Percentiles rank a stretch among this genome's conserved stretches.
Conservation (phyloP, 35 echinoderm and acorn worm genomes). For the Heliocidaris erythrogramma region DNA sequence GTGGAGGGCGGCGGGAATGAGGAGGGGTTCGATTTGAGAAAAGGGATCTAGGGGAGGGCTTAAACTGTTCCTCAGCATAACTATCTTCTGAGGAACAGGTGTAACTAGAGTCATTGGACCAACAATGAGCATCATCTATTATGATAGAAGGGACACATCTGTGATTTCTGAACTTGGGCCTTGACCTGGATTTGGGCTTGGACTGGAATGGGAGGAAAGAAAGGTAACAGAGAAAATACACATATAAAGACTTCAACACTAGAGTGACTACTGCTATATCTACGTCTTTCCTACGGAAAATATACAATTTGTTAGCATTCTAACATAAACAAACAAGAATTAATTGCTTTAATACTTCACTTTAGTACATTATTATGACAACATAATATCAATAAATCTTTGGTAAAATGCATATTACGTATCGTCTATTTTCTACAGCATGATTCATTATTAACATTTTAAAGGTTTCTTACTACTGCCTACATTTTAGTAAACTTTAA, state of each 20-base stretch:
- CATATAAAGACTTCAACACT: background rate
- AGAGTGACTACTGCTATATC: constrained; percentile 4
- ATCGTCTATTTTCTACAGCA: too few species aligned
- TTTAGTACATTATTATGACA: background rate
- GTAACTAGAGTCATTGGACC: constrained; percentile 2
- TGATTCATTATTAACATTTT: too few species aligned
- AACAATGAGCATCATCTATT: constrained; percentile 33
- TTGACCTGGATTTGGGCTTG: constrained; percentile 20
- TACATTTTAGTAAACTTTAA: too few species aligned
- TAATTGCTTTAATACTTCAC: background rate
- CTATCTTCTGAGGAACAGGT: constrained; percentile 2
- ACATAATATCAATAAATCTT: background rate
- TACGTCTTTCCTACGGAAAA: background rate
- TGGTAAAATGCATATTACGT: too few species aligned
- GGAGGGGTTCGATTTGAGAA: background rate
- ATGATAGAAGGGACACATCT: constrained; percentile 20
- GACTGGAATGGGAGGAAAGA: background rate
- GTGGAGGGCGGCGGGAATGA: constrained; percentile 30
- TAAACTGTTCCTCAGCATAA: background rate
- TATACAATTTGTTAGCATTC: background rate
- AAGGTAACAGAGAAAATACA: constrained; percentile 5
- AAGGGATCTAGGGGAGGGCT: background rate
- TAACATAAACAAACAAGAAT: background rate
- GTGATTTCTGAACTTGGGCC: background rate
- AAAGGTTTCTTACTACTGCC: too few species aligned